Percentiles rank a stretch among this genome's conserved stretches.
Evolutionary conservation across 2,797 vertebrate species (phyloP).

Genomic region (Hemibagrus guttatus): DNA sequence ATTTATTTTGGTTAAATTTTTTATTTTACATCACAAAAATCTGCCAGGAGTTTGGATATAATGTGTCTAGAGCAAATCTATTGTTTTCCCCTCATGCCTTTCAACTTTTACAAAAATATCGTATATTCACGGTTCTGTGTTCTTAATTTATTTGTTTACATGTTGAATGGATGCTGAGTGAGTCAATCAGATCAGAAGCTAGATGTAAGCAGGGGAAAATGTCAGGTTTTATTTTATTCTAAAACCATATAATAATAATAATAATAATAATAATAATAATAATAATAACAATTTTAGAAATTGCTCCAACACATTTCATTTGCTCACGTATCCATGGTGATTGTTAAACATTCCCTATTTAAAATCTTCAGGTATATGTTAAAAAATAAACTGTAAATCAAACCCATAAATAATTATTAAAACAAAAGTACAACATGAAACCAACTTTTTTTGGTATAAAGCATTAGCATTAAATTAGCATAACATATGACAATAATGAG

Average conservation of each 20-base stretch:
- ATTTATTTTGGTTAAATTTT: too few relatives aligned
- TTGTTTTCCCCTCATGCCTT: too few relatives aligned
- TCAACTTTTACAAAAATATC: too few relatives aligned
- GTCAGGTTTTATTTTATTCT: constrained; percentile 17
- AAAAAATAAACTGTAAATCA: constrained; percentile 66
- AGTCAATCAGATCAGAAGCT: not conserved
- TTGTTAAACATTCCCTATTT: constrained; percentile 54
- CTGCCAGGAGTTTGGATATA: too few relatives aligned
- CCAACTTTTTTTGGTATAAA: constrained; percentile 50
- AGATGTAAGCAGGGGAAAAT: not conserved
- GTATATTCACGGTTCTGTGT: not conserved
- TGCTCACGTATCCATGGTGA: constrained; percentile 10
- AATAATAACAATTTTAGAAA: constrained; percentile 50
- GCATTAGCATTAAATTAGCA: constrained; percentile 32
- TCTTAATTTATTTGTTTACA: not conserved
- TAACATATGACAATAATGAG: constrained; percentile 34
- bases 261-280: constrained; percentile 5
- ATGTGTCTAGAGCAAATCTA: too few relatives aligned
- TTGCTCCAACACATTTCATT: constrained; percentile 11
- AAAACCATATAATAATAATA: constrained; percentile 5
- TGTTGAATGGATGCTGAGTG: not conserved
- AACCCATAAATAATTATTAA: constrained; percentile 61
- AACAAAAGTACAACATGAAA: constrained; percentile 54
- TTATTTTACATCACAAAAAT: too few relatives aligned
- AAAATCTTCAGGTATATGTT: constrained; percentile 59